phyloP scores from a whole-genome alignment of 2,797 vertebrate genomes.

The Cirrhinus molitorella region DNA sequence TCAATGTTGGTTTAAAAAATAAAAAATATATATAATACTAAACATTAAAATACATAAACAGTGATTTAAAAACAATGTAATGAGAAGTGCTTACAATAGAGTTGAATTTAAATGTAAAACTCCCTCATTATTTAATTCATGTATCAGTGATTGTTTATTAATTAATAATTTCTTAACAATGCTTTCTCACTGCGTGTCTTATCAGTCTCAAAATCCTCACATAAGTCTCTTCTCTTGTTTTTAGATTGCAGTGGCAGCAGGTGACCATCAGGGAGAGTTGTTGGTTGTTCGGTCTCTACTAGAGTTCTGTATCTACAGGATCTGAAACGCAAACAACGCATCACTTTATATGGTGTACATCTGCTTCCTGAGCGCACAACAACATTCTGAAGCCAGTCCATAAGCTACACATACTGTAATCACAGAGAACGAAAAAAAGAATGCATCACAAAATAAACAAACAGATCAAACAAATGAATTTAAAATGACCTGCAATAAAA shows the following conservation, averaged over 20 bases:
- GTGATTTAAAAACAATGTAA: background rate
- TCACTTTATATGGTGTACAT: background rate
- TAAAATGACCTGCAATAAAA: background rate
- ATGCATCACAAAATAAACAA: background rate
- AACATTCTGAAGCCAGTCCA: background rate
- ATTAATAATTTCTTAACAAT: background rate
- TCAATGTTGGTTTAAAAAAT: background rate
- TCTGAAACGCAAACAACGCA: background rate
- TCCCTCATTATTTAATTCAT: background rate
- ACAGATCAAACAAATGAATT: background rate
- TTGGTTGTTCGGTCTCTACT: constrained; percentile 6
- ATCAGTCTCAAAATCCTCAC: background rate
- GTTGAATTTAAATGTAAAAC: too few relatives aligned
- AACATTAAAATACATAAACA: background rate
- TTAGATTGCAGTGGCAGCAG: constrained; percentile 4
- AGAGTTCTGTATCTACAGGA: background rate
- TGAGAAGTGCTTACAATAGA: background rate
- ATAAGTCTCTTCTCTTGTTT: constrained; percentile 5
- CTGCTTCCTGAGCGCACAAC: too few relatives aligned
- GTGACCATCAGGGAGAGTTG: background rate
- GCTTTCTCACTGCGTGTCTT: background rate
- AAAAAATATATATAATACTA: background rate
- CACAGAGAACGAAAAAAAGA: background rate
- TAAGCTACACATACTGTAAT: background rate
- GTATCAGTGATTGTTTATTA: background rate